Conservation (phyloP, 2,113 vertebrate species). For the Actenoides hombroni region DNA sequence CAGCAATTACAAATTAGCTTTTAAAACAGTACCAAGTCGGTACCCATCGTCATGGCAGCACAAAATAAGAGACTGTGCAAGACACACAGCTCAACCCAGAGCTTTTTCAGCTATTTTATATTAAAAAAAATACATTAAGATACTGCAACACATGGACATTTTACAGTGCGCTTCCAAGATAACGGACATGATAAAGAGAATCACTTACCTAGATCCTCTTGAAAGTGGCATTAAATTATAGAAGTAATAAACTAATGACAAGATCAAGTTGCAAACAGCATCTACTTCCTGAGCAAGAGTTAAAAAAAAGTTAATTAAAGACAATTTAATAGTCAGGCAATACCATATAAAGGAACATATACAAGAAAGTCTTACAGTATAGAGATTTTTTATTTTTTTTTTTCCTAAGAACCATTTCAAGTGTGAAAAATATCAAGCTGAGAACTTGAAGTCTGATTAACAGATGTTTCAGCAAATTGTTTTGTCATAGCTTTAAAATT, state of each 20-base stretch:
- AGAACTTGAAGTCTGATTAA: not conserved
- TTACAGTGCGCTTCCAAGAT: not conserved
- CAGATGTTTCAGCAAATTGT: not conserved
- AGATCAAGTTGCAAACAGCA: constrained; percentile 93
- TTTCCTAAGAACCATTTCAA: not conserved
- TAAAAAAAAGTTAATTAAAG: not conserved
- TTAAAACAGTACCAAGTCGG: not conserved
- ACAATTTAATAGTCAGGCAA: not conserved
- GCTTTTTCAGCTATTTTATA: not conserved
- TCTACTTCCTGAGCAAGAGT: constrained; percentile 86
- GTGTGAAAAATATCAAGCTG: not conserved
- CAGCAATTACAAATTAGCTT: not conserved
- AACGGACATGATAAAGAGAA: not conserved
- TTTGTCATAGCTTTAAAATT: not conserved
- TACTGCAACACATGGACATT: not conserved
- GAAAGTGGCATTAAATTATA: constrained; percentile 99
- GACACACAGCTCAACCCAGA: not conserved
- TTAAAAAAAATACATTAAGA: not conserved
- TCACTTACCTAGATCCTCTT: constrained; percentile 91
- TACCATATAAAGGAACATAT: not conserved
- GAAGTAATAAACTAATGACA: constrained; percentile 97
- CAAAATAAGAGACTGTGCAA: not conserved
- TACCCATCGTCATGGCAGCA: not conserved
- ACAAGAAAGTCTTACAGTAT: not conserved
- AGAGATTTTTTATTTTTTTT: not conserved